Evolutionary conservation across 2,888 invertebrate genomes (phyloP), one percentile per base, ranked within the genome.

Genomic region (Baronia brevicornis): DNA sequence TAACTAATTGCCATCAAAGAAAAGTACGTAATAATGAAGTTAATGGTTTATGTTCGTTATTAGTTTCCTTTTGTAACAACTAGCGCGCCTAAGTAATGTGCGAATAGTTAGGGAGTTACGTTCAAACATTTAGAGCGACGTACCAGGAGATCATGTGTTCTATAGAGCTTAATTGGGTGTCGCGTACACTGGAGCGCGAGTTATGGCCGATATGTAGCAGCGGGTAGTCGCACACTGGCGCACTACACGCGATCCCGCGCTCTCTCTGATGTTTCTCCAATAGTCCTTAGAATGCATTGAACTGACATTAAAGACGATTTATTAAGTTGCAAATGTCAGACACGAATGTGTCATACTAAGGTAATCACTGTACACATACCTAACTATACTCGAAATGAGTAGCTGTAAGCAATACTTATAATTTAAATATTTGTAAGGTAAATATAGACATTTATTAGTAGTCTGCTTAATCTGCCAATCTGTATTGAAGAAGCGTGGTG

Each of bases 141-240:
- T 54, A 56, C 54, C 43, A 59, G 59, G 60, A 42, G 48, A 56
- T 61, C 61, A 60, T 60, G 51, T 50, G 59, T 54, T 62, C 60
- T 66, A 66, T 64, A 58, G 55, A 52, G 47, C 61, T 65, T 66
- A 66, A 65, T 64, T 60, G 65, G 57, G 62, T 61, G 59, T 33
- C 37, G 36, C 54, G 44, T 43, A 54, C 26, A 45, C 57, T 60
- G 55, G 62, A 66, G 54, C 21, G 51, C 53, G 48, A 60, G 57
- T 65, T 61, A 60, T 50, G 48, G 52, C 41, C 53, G 55, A 57
- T 63, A 58, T 57, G 51, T 55, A 60, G 35, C 54, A 52, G 51
- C 53, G 51, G 52, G 50, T 43, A 43, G 53, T 31, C 50, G 48
- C 44, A 29, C 31, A 8, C 28, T 26, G 13, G 24, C 24, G 23